A percentile compares a stretch with the other conserved stretches of the same genome.
Conservation (phyloP, 2,888 invertebrate genomes). For the Plagiodera versicolora region DNA sequence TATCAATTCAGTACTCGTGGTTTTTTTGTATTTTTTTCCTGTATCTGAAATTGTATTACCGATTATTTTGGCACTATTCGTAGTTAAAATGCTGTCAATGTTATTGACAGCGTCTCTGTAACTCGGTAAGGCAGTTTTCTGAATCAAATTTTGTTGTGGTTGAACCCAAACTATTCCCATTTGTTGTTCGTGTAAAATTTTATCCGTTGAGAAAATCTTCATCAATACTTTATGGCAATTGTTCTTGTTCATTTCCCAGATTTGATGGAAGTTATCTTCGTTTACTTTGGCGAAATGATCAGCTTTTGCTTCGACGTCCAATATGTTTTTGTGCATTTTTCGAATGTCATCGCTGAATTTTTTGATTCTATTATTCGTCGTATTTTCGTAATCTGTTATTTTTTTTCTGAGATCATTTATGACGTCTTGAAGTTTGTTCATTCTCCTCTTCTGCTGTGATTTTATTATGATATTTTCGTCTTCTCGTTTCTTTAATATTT, state of each 20-base stretch:
- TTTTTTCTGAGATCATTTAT: conserved; percentile 67
- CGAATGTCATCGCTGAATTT: conserved; percentile 69
- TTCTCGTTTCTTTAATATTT: conserved; percentile 81
- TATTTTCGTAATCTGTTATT: conserved; percentile 67
- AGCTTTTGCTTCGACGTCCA: conserved; percentile 71
- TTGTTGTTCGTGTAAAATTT: conserved; percentile 65
- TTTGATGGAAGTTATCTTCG: conserved; percentile 62
- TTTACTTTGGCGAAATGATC: conserved; percentile 66
- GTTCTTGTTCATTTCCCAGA: conserved; percentile 66
- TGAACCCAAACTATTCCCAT: conserved; percentile 61
- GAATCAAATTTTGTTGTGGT: conserved; percentile 51
- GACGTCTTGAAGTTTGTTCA: conserved; percentile 75
- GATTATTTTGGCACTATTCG: not conserved
- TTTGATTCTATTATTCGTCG: conserved; percentile 66
- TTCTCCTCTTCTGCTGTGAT: conserved; percentile 75
- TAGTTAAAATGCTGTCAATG: not conserved
- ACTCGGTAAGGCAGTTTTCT: conserved; percentile 56
- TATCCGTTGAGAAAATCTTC: conserved; percentile 62
- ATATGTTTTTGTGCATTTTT: conserved; percentile 67
- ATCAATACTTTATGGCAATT: conserved; percentile 57
- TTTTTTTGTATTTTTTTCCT: not conserved
- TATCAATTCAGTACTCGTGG: not conserved
- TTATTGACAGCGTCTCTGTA: conserved; percentile 44
- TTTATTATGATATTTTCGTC: conserved; percentile 82
- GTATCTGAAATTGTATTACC: not conserved